phyloP scores from a whole-genome alignment of 2,888 invertebrate genomes.

The Dorcus hopei region DNA sequence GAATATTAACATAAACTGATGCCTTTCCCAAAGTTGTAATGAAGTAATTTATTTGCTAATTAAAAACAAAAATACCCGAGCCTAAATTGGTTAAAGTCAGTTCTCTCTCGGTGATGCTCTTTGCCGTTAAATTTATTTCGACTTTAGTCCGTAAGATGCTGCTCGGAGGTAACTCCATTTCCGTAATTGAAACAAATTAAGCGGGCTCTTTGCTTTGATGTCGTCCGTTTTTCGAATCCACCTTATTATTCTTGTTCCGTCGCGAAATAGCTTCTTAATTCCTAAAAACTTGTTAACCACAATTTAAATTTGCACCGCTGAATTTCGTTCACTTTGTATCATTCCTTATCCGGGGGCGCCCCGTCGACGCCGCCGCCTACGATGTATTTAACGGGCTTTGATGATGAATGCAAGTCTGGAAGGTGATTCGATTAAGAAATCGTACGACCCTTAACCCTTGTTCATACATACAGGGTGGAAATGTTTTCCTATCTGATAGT shows the following conservation, averaged over 20 bases:
- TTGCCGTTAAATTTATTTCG: slow-evolving; percentile 21
- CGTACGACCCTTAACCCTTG: no score
- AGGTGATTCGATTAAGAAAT: no score
- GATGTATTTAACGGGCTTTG: no score
- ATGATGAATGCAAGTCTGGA: no score
- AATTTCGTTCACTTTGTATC: slow-evolving; percentile 40
- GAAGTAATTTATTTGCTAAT: slow-evolving; percentile 22
- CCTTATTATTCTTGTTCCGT: slow-evolving; percentile 45
- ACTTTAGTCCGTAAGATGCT: slow-evolving; percentile 32
- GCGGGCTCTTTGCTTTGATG: slow-evolving; percentile 43
- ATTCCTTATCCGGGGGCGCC: neutral
- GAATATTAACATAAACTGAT: no score
- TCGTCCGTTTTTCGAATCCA: slow-evolving; percentile 34
- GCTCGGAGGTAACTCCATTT: slow-evolving; percentile 42
- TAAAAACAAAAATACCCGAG: slow-evolving; percentile 19
- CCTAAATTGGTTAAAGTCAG: neutral
- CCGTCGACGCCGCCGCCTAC: no score
- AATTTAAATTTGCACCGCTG: slow-evolving; percentile 44
- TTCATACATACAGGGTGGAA: no score
- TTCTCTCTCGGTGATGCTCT: slow-evolving; percentile 16
- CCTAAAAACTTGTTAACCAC: slow-evolving; percentile 47
- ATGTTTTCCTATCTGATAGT: no score
- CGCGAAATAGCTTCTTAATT: slow-evolving; percentile 46
- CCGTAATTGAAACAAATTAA: slow-evolving; percentile 47
- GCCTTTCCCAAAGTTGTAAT: slow-evolving; percentile 7